Evolutionary conservation across 1,140 invertebrate species (phyloP), one percentile per base, ranked within the genome.

Genomic region (Theocolax elegans): DNA sequence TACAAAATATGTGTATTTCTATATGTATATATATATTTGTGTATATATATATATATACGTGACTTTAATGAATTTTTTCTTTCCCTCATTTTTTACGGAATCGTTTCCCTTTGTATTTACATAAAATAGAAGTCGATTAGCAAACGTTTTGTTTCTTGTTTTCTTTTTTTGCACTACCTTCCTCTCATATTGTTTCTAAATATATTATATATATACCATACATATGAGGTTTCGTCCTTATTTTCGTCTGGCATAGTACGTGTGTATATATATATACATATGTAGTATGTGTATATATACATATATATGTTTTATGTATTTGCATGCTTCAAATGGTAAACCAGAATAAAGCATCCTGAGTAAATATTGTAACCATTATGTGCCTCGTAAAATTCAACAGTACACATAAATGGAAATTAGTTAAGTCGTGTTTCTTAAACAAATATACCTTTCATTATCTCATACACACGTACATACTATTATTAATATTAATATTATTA

Each of bases 1-100:
- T 85, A 86, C 84, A 85, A 86, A 86, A 86, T 85, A 86, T 86
- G 80, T 84, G 77, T 82, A 81, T 83, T 83, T 85, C 78, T 85
- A 83, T 84, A 80, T 81, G 65, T 72, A 72, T 68, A 72, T 72
- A 67, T 76, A 67, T 72, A 67, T 76, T 67, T 75, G 62, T 75
- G 78, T 83, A 79, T 83, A 67, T 76, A 67, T 75, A 60, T 75
- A 79, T 83, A 79, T 83, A 76, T 75, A 77, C 75, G 79, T 78
- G 72, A 74, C 72, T 80, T 75, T 77, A 78, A 76, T 77, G 74
- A 54, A 77, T 79, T 78, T 77, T 76, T 70, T 71, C 68, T 69
- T 68, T 73, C n/a, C n/a, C n/a, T n/a, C n/a, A n/a, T 60, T 66
- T 77, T 76, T 51, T 71, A 60, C 73, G 73, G 73, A 78, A 76